Conservation (phyloP, 2,113 vertebrate genomes). For the Nematolebias whitei region DNA sequence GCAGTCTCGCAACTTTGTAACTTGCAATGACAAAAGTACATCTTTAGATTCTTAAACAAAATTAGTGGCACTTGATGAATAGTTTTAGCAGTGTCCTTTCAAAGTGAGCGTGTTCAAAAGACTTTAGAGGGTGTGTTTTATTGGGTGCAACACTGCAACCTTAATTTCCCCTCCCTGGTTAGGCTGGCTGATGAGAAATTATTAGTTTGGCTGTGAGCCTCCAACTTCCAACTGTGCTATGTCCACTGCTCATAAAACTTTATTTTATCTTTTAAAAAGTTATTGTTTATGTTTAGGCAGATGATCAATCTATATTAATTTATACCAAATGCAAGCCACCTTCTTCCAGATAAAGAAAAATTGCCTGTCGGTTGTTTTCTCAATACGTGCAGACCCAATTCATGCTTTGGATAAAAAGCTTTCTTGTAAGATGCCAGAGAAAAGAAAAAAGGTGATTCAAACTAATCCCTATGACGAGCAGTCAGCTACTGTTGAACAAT, state of each 20-base stretch:
- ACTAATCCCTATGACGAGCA: no score
- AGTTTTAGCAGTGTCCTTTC: not conserved
- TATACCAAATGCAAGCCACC: not conserved
- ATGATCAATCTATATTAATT: not conserved
- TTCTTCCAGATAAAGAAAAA: not conserved
- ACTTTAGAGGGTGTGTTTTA: not conserved
- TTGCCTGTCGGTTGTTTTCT: no score
- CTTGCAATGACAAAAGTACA: not conserved
- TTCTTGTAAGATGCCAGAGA: no score
- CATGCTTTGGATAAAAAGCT: not conserved
- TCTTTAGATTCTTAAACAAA: not conserved
- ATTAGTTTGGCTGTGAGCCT: not conserved
- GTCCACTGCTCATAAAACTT: not conserved
- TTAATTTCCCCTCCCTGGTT: not conserved
- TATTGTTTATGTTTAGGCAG: no score
- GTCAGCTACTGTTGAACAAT: no score
- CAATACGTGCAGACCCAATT: not conserved
- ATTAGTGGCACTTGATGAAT: not conserved
- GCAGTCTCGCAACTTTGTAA: not conserved
- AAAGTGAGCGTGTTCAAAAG: not conserved
- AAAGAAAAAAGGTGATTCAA: no score
- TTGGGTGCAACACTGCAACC: not conserved
- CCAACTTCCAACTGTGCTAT: not conserved
- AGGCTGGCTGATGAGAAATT: conserved; percentile 1
- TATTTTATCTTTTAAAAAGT: not conserved